Percentiles rank a stretch among this genome's conserved stretches.
These are phyloP conservation scores for Caenorhabditis sp. DNA, from an alignment of 2,888 invertebrate species.

Conservation along the genomic window DNA sequence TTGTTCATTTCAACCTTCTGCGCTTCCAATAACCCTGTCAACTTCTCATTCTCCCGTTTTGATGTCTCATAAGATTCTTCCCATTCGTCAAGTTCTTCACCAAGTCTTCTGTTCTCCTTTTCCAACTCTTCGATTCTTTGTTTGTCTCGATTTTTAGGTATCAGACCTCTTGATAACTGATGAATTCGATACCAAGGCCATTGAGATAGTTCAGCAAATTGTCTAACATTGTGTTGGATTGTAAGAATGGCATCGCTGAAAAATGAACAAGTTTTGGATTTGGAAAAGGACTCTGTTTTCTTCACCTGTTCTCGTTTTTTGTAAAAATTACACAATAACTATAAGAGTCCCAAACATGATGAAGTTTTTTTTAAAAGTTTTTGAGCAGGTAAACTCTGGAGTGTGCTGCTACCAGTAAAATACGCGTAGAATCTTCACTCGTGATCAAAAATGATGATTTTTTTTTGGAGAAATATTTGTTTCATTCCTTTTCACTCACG, in stretches of 20 bases:
- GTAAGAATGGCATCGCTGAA: constrained; percentile 51
- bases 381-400: too few species aligned
- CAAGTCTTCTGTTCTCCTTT: constrained; percentile 20
- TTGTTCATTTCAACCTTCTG: constrained; percentile 25
- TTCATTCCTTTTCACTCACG: too few species aligned
- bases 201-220: constrained; percentile 46
- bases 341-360: too few species aligned
- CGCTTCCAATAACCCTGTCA: constrained; percentile 22
- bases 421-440: too few species aligned
- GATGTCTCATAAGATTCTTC: constrained; percentile 28
- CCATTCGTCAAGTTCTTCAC: constrained; percentile 25
- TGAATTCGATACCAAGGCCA: constrained; percentile 66
- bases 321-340: too few species aligned
- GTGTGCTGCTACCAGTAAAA: too few species aligned
- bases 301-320: too few species aligned
- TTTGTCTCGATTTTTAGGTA: constrained; percentile 53
- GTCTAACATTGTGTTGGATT: constrained; percentile 62
- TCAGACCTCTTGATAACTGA: constrained; percentile 53
- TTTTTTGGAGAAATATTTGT: too few species aligned
- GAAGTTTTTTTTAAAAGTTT: too few species aligned
- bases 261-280: not conserved
- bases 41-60: constrained; percentile 33
- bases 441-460: too few species aligned
- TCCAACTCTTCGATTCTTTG: constrained; percentile 38
- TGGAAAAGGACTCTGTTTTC: too few species aligned